Evolutionary conservation across 1,140 invertebrate genomes (phyloP).

Genomic region (Zaprionus africanus): DNA sequence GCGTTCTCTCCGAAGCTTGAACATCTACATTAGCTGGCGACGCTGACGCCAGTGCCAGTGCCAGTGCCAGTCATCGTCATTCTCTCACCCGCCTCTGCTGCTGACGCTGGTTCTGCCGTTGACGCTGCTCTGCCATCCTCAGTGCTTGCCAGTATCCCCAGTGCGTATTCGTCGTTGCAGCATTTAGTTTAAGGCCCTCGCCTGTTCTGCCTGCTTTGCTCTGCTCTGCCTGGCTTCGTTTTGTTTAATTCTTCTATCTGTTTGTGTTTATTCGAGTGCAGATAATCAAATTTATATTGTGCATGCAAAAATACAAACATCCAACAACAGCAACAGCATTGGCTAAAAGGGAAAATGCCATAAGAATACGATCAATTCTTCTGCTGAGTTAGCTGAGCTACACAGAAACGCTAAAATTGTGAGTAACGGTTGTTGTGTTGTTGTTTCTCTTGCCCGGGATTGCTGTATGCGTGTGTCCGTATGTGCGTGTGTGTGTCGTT

Average conservation of each 20-base stretch:
- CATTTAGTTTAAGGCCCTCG: conserved; percentile 40
- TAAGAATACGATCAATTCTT: conserved; percentile 51
- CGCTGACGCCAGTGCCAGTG: conserved; percentile 58
- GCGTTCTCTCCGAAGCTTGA: conserved; percentile 60
- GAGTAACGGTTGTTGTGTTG: conserved; percentile 39
- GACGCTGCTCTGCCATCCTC: conserved; percentile 40
- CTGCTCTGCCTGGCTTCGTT: conserved; percentile 50
- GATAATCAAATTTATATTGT: conserved; percentile 80
- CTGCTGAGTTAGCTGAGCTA: conserved; percentile 56
- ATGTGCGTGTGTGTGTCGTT: conserved; percentile 44
- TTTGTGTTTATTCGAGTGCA: conserved; percentile 68
- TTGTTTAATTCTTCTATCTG: conserved; percentile 57
- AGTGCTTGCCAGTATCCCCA: conserved; percentile 50
- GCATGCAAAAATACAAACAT: conserved; percentile 52
- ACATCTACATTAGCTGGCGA: conserved; percentile 66
- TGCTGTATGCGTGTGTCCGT: conserved; percentile 11
- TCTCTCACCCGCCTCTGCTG: conserved; percentile 60
- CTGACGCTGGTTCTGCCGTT: conserved; percentile 26
- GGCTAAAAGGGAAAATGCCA: conserved; percentile 50
- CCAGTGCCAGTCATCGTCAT: conserved; percentile 48
- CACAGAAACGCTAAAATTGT: conserved; percentile 48
- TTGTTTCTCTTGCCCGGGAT: conserved; percentile 19
- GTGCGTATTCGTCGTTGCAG: conserved; percentile 44
- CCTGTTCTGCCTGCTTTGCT: conserved; percentile 30
- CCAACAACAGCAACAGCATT: conserved; percentile 3